Conservation (phyloP, 1,140 invertebrate species). For the Hylaeus volcanicus region DNA sequence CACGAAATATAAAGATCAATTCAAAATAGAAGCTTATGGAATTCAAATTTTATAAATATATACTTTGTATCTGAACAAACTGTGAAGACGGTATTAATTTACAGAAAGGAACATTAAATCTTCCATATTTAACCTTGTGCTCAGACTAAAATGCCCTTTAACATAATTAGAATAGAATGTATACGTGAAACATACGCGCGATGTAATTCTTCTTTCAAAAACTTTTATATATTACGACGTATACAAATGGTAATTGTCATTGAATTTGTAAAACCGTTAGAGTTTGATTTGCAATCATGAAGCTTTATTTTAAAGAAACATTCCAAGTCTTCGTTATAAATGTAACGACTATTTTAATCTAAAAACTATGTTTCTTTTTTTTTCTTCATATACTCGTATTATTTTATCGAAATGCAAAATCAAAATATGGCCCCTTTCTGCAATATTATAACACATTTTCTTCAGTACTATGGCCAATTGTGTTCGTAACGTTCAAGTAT, state of each 20-base stretch:
- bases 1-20: not conserved
- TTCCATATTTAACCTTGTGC: constrained; percentile 12
- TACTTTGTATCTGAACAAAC: constrained; percentile 22
- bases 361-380: not conserved
- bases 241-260: constrained; percentile 1
- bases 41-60: constrained; percentile 21
- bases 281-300: constrained; percentile 11
- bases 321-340: not conserved
- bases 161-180: constrained; percentile 12
- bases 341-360: constrained; percentile 8
- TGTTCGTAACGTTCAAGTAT: not conserved
- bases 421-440: constrained; percentile 38
- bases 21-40: constrained; percentile 7
- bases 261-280: constrained; percentile 15
- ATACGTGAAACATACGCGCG: not conserved
- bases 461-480: constrained; percentile 9
- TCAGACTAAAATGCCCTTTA: constrained; percentile 13
- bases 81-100: constrained; percentile 7
- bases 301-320: not conserved
- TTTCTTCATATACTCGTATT: not conserved
- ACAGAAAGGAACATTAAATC: constrained; percentile 36
- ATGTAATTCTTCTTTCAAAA: not conserved
- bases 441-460: constrained; percentile 37
- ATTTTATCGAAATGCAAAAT: constrained; percentile 17
- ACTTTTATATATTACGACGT: constrained; percentile 1